A percentile compares a stretch with the other conserved stretches of the same genome.
Evolutionary conservation across 2,888 invertebrate species (phyloP).

Genomic region (Oscheius sp.): DNA sequence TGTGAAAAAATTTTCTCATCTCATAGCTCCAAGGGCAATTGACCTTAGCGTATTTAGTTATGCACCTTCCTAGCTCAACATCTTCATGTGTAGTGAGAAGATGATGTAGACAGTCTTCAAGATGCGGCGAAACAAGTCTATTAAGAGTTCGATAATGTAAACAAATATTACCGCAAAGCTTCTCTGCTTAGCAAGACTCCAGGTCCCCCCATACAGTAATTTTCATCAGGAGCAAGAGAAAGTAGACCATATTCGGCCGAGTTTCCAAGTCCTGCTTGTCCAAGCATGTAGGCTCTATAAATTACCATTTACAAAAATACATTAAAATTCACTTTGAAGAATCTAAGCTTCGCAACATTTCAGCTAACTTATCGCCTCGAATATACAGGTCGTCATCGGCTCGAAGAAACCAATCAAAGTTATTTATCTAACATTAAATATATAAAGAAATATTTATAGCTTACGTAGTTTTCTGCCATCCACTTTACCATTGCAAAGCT

Average conservation of each 20-base stretch:
- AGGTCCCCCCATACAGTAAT: constrained; percentile 99
- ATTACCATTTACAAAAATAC: background rate
- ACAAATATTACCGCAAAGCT: constrained; percentile 43
- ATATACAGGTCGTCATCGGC: constrained; percentile 98
- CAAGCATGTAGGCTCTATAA: constrained; percentile 72
- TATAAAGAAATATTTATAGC: background rate
- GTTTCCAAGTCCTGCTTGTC: constrained; percentile 75
- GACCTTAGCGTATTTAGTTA: constrained; percentile 90
- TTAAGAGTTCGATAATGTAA: too few species aligned
- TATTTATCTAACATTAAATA: constrained; percentile 75
- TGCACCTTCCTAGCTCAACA: constrained; percentile 91
- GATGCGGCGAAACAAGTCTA: constrained; percentile 84
- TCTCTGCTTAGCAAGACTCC: constrained; percentile 79
- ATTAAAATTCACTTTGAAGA: constrained; percentile 33
- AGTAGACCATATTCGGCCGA: constrained; percentile 85
- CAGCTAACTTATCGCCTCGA: constrained; percentile 83
- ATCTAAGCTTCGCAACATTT: constrained; percentile 77
- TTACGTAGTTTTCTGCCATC: constrained; percentile 85
- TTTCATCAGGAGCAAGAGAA: constrained; percentile 88
- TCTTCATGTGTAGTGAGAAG: constrained; percentile 94
- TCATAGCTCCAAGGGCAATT: constrained; percentile 98
- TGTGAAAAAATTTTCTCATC: constrained; percentile 97
- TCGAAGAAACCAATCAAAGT: constrained; percentile 95
- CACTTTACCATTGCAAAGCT: constrained; percentile 89
- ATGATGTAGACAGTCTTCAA: constrained; percentile 88